phyloP scores from a whole-genome alignment of 2,888 invertebrate species.

The Morpho deidamia region DNA sequence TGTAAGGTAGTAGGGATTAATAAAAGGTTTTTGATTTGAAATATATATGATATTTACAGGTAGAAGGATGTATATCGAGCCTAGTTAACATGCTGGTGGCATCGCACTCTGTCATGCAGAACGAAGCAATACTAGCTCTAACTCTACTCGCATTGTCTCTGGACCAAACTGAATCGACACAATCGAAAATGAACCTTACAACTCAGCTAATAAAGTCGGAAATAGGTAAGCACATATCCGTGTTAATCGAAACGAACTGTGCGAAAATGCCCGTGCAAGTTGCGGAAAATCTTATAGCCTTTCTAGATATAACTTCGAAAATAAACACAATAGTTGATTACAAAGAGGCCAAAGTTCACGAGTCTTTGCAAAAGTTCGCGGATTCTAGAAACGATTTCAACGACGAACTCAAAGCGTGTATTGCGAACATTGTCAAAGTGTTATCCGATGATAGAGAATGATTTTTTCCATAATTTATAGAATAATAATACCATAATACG shows the following conservation, averaged over 20 bases:
- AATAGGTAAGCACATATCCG: constrained; percentile 70
- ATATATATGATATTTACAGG: constrained; percentile 49
- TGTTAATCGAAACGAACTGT: constrained; percentile 66
- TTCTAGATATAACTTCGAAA: constrained; percentile 65
- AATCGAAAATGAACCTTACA: constrained; percentile 46
- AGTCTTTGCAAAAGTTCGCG: constrained; percentile 49
- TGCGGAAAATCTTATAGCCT: constrained; percentile 69
- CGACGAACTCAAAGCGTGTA: constrained; percentile 42
- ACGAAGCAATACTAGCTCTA: constrained; percentile 87
- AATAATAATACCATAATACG: too few relatives aligned
- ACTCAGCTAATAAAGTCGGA: constrained; percentile 66
- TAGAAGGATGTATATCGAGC: constrained; percentile 84
- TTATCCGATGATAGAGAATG: constrained; percentile 31
- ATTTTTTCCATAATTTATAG: not conserved
- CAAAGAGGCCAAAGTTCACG: constrained; percentile 50
- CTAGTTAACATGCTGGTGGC: constrained; percentile 90
- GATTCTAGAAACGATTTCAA: constrained; percentile 52
- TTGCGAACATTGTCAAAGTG: constrained; percentile 36
- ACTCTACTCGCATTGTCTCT: constrained; percentile 56
- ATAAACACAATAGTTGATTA: constrained; percentile 53
- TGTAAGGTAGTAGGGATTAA: too few relatives aligned
- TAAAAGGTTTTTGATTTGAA: too few relatives aligned
- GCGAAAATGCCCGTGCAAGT: constrained; percentile 69
- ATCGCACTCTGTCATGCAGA: constrained; percentile 92
- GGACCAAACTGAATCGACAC: constrained; percentile 25